Evolutionary conservation across 2,113 vertebrate genomes (phyloP), one percentile per base, ranked within the genome.

Genomic region (Paedocypris sp.): DNA sequence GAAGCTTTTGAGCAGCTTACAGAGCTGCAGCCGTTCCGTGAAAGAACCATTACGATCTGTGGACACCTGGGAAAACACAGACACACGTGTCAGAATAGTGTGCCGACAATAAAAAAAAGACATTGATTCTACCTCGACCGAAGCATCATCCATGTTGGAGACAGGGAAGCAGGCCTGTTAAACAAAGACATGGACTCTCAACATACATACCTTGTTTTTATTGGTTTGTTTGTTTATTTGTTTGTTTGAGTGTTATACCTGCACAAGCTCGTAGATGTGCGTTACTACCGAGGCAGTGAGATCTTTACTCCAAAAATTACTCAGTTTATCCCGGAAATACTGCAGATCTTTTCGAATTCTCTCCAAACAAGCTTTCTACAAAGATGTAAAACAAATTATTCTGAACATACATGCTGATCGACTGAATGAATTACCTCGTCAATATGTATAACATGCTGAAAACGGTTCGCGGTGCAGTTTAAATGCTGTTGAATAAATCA

Each of bases 1-100:
- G 60, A 95, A 87, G 5, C 85, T 84, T 3, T 83, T 88, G 2
- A 98, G 78, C 4, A 78, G 50, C 1, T 85, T 66, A 64, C 91
- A 97, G 28, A 91, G 81, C 15, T 54, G 70, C 66, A 86, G 51
- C 33, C 84, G 72, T 1, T 73, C 59, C 1, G 65, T 46, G 33
- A 80, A 88, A 12, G 67, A 66, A 53, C 61, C 77, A 0, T 3
- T 3, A 15, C 3, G 12, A 3, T 50, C 51, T 23, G 5, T n/a
- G 12, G 64, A 28, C 46, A 18, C 46, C 82, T 83, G 65, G 2
- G 13, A 22, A 28, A 1, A 57, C 29, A n/a, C 7, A 26, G 48
- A 4, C 8, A 50, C 20, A 38, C 18, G 25, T 12, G 50, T 15
- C 5, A 43, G 43, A 43, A 6, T 0, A 43, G 13, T 22, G 4